These are phyloP conservation scores for Leptinotarsa rubiginosa DNA, from an alignment of 2,888 invertebrate species.

Conservation along the genomic window DNA sequence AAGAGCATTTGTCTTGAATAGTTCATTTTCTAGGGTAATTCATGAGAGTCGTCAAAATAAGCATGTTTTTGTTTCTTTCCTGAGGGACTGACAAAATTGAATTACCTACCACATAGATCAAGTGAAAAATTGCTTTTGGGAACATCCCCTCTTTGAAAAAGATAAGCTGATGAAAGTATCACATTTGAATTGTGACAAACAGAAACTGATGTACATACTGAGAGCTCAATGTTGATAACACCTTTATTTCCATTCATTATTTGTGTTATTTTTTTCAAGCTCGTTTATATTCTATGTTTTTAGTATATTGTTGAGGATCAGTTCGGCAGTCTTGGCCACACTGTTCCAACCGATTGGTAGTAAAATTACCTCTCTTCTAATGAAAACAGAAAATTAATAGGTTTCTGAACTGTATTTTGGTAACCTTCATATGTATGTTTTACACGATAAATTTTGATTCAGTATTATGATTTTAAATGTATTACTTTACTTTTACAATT, in stretches of 20 bases:
- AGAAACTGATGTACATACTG: slow-evolving; percentile 8
- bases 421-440: slow-evolving; percentile 21
- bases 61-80: neutral
- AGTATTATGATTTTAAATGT: slow-evolving; percentile 21
- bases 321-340: neutral
- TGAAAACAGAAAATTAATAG: neutral
- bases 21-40: neutral
- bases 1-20: neutral
- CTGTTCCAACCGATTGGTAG: too few species aligned
- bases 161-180: neutral
- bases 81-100: neutral
- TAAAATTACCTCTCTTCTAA: neutral
- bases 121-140: neutral
- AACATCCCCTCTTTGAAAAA: neutral
- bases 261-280: neutral
- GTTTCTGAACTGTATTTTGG: neutral
- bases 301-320: neutral
- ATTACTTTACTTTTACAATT: slow-evolving; percentile 12
- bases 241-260: slow-evolving; percentile 3
- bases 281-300: neutral
- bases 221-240: neutral
- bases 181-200: neutral
- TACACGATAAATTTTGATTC: slow-evolving; percentile 17
- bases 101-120: too few species aligned
- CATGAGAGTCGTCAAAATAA: neutral